These are phyloP conservation scores for Plectus sambesii DNA, from an alignment of 1,140 invertebrate species.

Conservation along the genomic window DNA sequence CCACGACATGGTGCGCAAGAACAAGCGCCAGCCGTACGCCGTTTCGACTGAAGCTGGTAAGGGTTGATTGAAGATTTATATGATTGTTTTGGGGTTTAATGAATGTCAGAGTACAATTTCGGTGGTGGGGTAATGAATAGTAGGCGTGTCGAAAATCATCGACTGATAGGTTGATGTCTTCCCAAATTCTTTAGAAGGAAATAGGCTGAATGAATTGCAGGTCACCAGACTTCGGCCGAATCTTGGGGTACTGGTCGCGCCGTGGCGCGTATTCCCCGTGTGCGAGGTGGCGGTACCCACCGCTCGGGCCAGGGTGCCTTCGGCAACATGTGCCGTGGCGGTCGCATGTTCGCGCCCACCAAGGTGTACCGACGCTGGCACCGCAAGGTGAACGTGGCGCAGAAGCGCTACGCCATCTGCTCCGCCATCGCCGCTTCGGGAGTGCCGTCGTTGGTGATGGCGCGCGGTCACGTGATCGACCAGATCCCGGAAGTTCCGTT, in stretches of 20 bases:
- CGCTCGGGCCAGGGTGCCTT: constrained; percentile 99
- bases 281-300: constrained; percentile 97
- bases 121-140: too few species aligned
- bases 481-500: constrained; percentile 87
- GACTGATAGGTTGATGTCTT: too few species aligned
- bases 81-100: constrained; percentile 13
- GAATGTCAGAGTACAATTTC: too few species aligned
- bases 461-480: constrained; percentile 89
- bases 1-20: constrained; percentile 87
- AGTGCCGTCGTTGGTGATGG: constrained; percentile 87
- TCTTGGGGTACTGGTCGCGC: constrained; percentile 99
- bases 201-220: constrained; percentile 58
- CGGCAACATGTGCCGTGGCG: constrained; percentile 99
- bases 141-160: too few species aligned
- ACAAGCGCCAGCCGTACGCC: constrained; percentile 86
- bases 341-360: constrained; percentile 97
- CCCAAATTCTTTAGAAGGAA: too few species aligned
- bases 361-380: constrained; percentile 97
- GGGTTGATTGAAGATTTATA: constrained; percentile 34
- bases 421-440: constrained; percentile 93
- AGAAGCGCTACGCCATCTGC: constrained; percentile 84
- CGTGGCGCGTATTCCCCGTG: constrained; percentile 98
- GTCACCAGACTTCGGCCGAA: constrained; percentile 98
- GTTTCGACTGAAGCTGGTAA: constrained; percentile 93
- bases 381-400: constrained; percentile 84